Conservation (phyloP, 1,140 invertebrate species). For the Bombus terrestris region DNA sequence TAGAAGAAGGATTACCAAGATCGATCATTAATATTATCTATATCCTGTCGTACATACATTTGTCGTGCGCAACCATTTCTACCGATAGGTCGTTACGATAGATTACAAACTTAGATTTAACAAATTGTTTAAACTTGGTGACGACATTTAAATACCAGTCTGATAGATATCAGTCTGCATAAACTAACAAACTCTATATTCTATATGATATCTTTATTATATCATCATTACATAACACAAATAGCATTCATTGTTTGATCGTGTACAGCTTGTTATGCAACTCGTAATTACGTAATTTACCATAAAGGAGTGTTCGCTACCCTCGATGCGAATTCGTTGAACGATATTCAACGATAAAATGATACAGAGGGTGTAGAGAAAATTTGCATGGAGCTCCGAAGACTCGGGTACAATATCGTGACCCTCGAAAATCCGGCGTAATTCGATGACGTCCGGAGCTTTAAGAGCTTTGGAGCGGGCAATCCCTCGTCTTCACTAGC, state of each 20-base stretch:
- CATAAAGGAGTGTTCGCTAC: not conserved
- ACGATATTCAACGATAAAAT: not conserved
- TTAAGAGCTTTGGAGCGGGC: conserved; percentile 51
- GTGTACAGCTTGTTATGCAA: not conserved
- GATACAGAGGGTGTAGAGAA: not conserved
- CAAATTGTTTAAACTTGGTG: not conserved
- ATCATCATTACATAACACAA: not conserved
- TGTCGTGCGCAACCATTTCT: not conserved
- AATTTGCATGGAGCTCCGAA: conserved; percentile 34
- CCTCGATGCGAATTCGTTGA: not conserved
- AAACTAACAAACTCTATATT: not conserved
- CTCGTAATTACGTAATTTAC: not conserved
- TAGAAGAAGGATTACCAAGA: conserved; percentile 40
- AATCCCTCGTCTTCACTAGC: conserved; percentile 34
- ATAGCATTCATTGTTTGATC: not conserved
- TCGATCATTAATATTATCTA: conserved; percentile 39
- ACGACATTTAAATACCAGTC: not conserved
- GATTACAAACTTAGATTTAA: not conserved
- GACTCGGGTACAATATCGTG: conserved; percentile 18
- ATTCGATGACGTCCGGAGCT: conserved; percentile 56
- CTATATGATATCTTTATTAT: not conserved
- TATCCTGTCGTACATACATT: conserved; percentile 3
- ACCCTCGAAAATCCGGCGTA: conserved; percentile 56
- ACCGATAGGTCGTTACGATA: not conserved
- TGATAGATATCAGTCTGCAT: not conserved